Percentiles rank a stretch among this genome's conserved stretches.
Evolutionary conservation across 2,113 vertebrate genomes (phyloP).

Genomic region (Cololabis saira): DNA sequence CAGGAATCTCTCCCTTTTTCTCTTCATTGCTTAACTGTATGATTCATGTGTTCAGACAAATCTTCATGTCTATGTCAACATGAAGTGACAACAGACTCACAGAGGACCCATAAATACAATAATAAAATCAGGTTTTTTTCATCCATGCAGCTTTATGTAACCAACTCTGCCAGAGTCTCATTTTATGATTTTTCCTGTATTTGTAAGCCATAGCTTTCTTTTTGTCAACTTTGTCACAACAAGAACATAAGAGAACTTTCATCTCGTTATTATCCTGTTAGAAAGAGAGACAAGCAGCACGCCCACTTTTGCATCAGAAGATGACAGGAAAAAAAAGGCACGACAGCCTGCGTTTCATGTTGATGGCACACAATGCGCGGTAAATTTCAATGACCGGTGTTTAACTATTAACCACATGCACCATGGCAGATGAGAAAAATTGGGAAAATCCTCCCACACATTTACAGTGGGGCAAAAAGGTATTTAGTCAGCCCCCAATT

Average conservation of each 20-base stretch:
- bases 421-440: conserved; percentile 46
- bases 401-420: conserved; percentile 49
- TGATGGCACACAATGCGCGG: conserved; percentile 44
- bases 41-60: conserved; percentile 55
- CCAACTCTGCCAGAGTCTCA: conserved; percentile 13
- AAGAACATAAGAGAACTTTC: conserved; percentile 47
- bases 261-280: conserved; percentile 63
- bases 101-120: conserved; percentile 50
- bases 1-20: conserved; percentile 14
- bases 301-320: conserved; percentile 44
- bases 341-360: conserved; percentile 52
- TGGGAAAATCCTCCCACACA: conserved; percentile 39
- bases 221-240: conserved; percentile 67
- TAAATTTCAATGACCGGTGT: conserved; percentile 58
- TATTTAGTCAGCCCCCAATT: no score
- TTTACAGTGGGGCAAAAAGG: no score
- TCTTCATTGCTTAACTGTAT: conserved; percentile 25
- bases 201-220: conserved; percentile 56
- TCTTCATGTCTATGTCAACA: conserved; percentile 58
- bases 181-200: conserved; percentile 21
- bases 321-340: conserved; percentile 17
- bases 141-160: conserved; percentile 26
- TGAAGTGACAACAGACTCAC: conserved; percentile 51
- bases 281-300: conserved; percentile 55
- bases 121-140: conserved; percentile 39